Evolutionary conservation across 2,113 vertebrate species (phyloP).

Genomic region (Melierax canorus): DNA sequence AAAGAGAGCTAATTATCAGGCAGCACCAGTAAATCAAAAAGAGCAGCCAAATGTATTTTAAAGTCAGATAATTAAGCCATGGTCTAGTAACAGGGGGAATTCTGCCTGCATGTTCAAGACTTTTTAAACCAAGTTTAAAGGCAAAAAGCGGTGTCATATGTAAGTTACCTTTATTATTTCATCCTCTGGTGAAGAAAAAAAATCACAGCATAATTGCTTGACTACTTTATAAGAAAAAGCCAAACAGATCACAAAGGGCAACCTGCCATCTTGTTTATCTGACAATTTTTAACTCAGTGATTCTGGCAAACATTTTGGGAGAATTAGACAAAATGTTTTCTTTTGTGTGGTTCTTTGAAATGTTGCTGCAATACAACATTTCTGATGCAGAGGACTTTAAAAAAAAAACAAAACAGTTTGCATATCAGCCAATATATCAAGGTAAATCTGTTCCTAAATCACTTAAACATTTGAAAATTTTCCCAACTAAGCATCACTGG

Average conservation of each 20-base stretch:
- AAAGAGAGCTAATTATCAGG: conserved; percentile 51
- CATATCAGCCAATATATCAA: neutral
- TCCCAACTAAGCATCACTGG: neutral
- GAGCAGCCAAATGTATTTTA: neutral
- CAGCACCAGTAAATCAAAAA: conserved; percentile 23
- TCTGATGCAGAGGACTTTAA: neutral
- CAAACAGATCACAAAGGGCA: neutral
- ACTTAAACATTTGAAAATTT: neutral
- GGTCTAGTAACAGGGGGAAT: neutral
- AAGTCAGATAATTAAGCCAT: conserved; percentile 19
- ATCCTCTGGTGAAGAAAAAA: neutral
- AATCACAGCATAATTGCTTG: neutral
- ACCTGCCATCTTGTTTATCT: neutral
- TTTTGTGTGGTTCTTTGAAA: neutral
- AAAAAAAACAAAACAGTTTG: neutral
- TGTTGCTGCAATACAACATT: neutral
- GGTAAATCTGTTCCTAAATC: neutral
- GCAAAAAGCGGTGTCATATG: neutral
- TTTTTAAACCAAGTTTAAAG: neutral
- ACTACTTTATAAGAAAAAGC: neutral
- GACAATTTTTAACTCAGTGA: accelerated
- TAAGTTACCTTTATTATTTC: neutral
- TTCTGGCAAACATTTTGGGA: neutral
- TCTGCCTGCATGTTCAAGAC: neutral
- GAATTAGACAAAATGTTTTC: neutral